Evolutionary conservation across 2,113 vertebrate species (phyloP), one percentile per base, ranked within the genome.

Genomic region (Siniperca chuatsi): DNA sequence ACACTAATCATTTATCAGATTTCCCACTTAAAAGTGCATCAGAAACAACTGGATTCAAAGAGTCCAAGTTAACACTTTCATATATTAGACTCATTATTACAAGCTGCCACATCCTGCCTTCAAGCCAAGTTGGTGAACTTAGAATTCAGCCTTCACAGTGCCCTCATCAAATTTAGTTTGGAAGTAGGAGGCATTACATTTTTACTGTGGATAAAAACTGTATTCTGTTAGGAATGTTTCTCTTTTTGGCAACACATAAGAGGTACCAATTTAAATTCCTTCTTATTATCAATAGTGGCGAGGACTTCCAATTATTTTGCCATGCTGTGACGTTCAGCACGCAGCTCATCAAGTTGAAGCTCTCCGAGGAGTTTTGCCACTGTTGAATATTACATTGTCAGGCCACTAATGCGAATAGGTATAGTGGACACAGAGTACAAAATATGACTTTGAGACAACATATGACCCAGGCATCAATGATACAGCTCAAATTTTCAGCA

Each of bases 311-410:
- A 79, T 8, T 64, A 52, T 35, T 40, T 18, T 65, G 54, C 20
- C 66, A 46, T 37, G n/a, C 40, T 40, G 29, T 58, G 10, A 78
- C 1, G 4, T 73, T 65, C 54, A 67, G 46, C 61, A 7, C 1
- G 16, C 74, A 33, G 25, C 40, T 64, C 37, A 57, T 48, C 33
- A 66, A 69, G 33, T 54, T 73, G 46, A 61, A 66, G 65, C 50
- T 58, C 80, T 68, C 6, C 1, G 8, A 72, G 72, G 40, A 74
- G 50, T 78, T 42, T 70, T 50, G 64, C 64, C 42, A 7, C 33
- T 8, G 46, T 18, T 66, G 40, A 58, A 66, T 29, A 23, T 16
- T 23, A 9, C 10, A 67, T 23, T 66, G 57, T 65, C 16, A 33
- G 37, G 33, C n/a, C 54, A 61, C 37, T 67, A 8, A n/a, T 46